These are phyloP conservation scores for Notarius quadriscutis DNA, from an alignment of 2,113 vertebrate species.

Conservation along the genomic window DNA sequence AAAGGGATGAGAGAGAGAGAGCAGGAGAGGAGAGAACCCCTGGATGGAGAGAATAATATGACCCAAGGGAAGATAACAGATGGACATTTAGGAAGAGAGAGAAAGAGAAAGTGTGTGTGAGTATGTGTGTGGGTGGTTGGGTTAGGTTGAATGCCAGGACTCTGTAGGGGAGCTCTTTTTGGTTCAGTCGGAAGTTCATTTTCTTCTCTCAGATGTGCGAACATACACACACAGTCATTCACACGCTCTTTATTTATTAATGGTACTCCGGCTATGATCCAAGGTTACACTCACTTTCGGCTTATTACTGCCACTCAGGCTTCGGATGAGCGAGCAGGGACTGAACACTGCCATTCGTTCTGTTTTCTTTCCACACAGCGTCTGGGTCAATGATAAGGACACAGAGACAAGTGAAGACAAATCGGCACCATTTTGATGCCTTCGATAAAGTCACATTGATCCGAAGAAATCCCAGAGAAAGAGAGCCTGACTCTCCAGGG, in stretches of 20 bases:
- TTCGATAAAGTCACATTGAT: background rate
- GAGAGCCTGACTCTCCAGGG: background rate
- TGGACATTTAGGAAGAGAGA: conserved; percentile 71
- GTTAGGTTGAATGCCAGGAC: conserved; percentile 73
- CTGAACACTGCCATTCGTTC: background rate
- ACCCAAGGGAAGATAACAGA: conserved; percentile 75
- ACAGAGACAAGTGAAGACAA: background rate
- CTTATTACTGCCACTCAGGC: conserved; percentile 24
- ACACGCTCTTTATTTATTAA: conserved; percentile 40
- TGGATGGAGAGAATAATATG: conserved; percentile 77
- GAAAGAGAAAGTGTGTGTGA: background rate
- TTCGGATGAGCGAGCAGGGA: background rate
- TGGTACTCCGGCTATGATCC: conserved; percentile 1
- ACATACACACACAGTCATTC: conserved; percentile 21
- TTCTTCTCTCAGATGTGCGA: background rate
- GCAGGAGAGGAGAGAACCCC: conserved; percentile 58
- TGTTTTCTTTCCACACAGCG: background rate
- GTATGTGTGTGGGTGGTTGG: conserved; percentile 63
- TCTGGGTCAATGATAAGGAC: background rate
- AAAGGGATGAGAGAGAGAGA: conserved; percentile 3
- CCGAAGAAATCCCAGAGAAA: background rate
- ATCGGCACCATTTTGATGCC: background rate
- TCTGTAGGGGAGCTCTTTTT: conserved; percentile 62
- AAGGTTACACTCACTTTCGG: conserved; percentile 4
- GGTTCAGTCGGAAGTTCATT: conserved; percentile 59